phyloP scores from a whole-genome alignment of 2,113 vertebrate genomes.

The Mandrillus leucophaeus region DNA sequence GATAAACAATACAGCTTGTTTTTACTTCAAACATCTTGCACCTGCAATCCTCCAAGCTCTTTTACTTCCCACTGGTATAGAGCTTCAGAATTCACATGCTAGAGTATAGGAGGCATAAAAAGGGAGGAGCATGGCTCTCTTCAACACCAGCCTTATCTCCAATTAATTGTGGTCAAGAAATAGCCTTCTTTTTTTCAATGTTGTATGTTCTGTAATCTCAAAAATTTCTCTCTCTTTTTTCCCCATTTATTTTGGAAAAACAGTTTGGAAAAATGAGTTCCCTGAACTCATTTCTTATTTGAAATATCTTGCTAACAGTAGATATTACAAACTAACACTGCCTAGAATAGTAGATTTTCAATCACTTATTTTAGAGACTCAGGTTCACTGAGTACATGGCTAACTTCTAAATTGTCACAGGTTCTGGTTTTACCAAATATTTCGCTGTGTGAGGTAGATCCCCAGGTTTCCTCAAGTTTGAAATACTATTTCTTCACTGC shows the following conservation, averaged over 20 bases:
- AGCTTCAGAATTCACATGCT: background rate
- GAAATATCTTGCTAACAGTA: background rate
- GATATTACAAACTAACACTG: background rate
- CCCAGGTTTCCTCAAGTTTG: background rate
- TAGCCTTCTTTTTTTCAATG: background rate
- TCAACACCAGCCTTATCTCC: background rate
- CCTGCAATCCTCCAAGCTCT: background rate
- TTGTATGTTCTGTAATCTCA: background rate
- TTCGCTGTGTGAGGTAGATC: background rate
- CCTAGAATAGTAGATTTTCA: background rate
- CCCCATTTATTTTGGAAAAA: background rate
- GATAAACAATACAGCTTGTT: background rate
- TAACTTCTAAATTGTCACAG: background rate
- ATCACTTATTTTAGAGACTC: background rate
- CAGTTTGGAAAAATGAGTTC: background rate
- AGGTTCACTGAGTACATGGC: background rate
- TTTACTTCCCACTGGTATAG: background rate
- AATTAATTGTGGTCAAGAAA: background rate
- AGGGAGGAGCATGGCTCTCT: background rate
- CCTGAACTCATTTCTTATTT: background rate
- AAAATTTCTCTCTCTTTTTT: background rate
- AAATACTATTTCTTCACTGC: background rate
- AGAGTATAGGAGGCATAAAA: background rate
- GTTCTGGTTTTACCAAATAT: background rate
- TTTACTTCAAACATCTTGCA: background rate